Evolutionary conservation across 2,113 vertebrate species (phyloP), one percentile per base, ranked within the genome.

Genomic region (Engraulis encrasicolus): DNA sequence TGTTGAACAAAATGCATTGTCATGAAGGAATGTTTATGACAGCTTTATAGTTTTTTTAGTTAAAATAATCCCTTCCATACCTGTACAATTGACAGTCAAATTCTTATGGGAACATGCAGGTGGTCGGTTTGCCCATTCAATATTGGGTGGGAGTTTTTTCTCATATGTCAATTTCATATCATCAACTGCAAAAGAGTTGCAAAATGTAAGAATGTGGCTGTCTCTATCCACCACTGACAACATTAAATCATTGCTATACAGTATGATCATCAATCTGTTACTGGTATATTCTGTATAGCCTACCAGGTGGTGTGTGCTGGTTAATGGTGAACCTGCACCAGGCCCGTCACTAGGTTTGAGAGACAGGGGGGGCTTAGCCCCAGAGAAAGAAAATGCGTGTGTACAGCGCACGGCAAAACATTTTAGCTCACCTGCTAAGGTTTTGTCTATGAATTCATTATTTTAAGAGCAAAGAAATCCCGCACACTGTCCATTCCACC

Each of bases 241-340:
- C n/a, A n/a, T n/a, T n/a, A n/a, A n/a, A n/a, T n/a, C n/a, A n/a
- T n/a, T n/a, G n/a, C 3, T 45, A n/a, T n/a, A n/a, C n/a, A n/a
- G n/a, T n/a, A n/a, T n/a, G n/a, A n/a, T n/a, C n/a, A 9, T 9
- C 40, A 45, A 9, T n/a, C n/a, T n/a, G n/a, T n/a, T n/a, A n/a
- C n/a, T n/a, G n/a, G n/a, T n/a, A n/a, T 45, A 45, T 45, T 5
- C 40, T 54, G 45, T 92, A 15, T 84, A n/a, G n/a, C n/a, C n/a
- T n/a, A 94, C 93, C 90, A 17, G 61, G 2, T 78, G 14, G 0
- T 79, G 93, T 2, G 6, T 58, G 40, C 20, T 23, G 20, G 1
- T 58, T 3, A n/a, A 20, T 6, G 20, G 20, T 6, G 2, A 58
- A 3, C 3, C 40, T 45, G 40, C 40, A n/a, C n/a, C n/a, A n/a